phyloP scores from a whole-genome alignment of 2,888 invertebrate genomes.

The Stomorhina lunata region DNA sequence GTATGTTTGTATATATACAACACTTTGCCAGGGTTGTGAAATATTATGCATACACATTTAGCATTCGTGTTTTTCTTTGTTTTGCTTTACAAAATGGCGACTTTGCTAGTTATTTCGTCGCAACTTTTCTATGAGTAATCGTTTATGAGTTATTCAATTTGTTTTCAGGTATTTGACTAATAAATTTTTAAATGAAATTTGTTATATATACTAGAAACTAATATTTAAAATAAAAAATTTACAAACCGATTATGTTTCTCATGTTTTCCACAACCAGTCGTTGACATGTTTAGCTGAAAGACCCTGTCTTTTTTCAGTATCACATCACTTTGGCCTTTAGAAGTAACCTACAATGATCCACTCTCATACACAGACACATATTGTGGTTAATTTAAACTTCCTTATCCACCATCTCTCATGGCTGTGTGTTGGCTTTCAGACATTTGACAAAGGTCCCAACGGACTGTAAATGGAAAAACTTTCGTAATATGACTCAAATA shows the following conservation, averaged over 20 bases:
- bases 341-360: constrained; percentile 70
- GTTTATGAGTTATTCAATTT: constrained; percentile 11
- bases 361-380: constrained; percentile 42
- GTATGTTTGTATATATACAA: not conserved
- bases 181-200: constrained; percentile 9
- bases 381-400: constrained; percentile 68
- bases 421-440: constrained; percentile 71
- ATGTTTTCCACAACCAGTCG: constrained; percentile 63
- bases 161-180: not conserved
- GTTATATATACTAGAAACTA: constrained; percentile 27
- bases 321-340: constrained; percentile 53
- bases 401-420: constrained; percentile 71
- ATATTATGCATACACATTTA: too few relatives aligned
- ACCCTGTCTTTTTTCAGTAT: constrained; percentile 41
- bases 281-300: constrained; percentile 56
- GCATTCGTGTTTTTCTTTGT: not conserved
- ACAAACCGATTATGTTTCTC: constrained; percentile 61
- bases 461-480: constrained; percentile 80
- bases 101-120: not conserved
- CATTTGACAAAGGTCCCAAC: constrained; percentile 64
- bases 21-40: not conserved
- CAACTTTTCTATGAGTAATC: constrained; percentile 34
- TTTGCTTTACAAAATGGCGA: constrained; percentile 52
- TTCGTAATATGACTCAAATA: constrained; percentile 77
- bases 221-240: constrained; percentile 53